Base-by-base conservation (phyloP, 2,888 invertebrate genomes). In the Hanleya hanleyi region DNA sequence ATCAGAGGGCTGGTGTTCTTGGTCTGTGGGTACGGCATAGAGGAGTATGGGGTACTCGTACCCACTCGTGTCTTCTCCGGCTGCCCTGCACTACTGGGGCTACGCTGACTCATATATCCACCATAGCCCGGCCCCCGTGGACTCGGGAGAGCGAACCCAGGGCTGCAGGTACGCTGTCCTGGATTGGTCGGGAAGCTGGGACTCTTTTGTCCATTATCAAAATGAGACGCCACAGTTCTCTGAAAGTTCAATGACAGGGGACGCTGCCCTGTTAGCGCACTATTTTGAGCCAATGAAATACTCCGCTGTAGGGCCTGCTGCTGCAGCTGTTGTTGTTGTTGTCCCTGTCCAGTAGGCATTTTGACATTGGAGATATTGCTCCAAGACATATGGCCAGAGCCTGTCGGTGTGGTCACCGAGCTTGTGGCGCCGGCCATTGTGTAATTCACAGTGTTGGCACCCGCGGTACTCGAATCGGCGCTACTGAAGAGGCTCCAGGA, bases 181-280 rank as follows among this genome's bases (percentile, higher is more conserved):
- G 61, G 75, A 18, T 80, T 80, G n/a, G 80, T 79, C 7, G 81
- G 70, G 71, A 79, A 84, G 1, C 84, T 78, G 0, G 84, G 85
- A 62, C 82, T 84, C 77, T 83, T 85, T 71, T 83, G 85, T n/a
- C 81, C 83, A 37, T 36, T 64, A 9, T 37, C 37, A 37, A 64
- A 64, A 12, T 36, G 37, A 26, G 64, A 64, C 35, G 36, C 37
- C 12, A n/a, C 47, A 35, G 36, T 64, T 18, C 38, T 64, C n/a
- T 37, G 37, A 18, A 64, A 37, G 64, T 64, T 64, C 26, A 57
- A 29, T 18, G 57, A 29, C 29, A 29, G 32, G 4, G 57, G 57
- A 1, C 37, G 35, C 36, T 32, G 64, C 5, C 64, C 64, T n/a
- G 64, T 15, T 5, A 64, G 2, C 12, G 29, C 9, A n/a, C 50